A percentile compares a stretch with the other conserved stretches of the same genome.
phyloP scores from a whole-genome alignment of 1,140 invertebrate species.

The Telenomus remus region DNA sequence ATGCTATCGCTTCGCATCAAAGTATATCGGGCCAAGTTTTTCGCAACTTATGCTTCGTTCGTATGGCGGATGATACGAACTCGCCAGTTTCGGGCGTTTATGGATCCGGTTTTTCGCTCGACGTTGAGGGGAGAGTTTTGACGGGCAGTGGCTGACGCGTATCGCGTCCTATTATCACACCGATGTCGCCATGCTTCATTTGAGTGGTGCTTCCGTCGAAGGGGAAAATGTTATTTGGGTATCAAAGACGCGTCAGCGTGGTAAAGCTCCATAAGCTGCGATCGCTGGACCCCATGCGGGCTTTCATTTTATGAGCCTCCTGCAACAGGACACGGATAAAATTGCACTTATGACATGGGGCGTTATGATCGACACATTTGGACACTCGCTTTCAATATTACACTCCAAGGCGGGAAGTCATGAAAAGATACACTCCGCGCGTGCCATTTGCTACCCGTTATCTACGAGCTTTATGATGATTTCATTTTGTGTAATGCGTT shows the following conservation, averaged over 20 bases:
- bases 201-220: constrained; percentile 56
- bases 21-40: constrained; percentile 14
- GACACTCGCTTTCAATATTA: constrained; percentile 45
- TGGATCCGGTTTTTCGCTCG: constrained; percentile 31
- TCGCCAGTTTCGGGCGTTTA: constrained; percentile 32
- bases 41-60: background rate
- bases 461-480: constrained; percentile 18
- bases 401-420: constrained; percentile 48
- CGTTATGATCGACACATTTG: constrained; percentile 38
- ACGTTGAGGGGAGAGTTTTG: constrained; percentile 32
- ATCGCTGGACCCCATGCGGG: constrained; percentile 42
- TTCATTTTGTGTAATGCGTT: constrained; percentile 10
- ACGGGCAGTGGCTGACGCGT: constrained; percentile 30
- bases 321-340: constrained; percentile 38
- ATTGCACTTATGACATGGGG: constrained; percentile 37
- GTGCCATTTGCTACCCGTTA: constrained; percentile 6
- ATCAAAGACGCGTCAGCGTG: constrained; percentile 60
- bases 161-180: constrained; percentile 62
- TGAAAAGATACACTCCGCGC: constrained; percentile 26
- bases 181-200: constrained; percentile 56
- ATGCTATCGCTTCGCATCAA: constrained; percentile 35
- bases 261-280: constrained; percentile 41
- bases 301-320: constrained; percentile 54
- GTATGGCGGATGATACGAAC: constrained; percentile 16
- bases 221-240: constrained; percentile 64